phyloP scores from a whole-genome alignment of 2,113 vertebrate genomes.

The Oreochromis tanganicae region DNA sequence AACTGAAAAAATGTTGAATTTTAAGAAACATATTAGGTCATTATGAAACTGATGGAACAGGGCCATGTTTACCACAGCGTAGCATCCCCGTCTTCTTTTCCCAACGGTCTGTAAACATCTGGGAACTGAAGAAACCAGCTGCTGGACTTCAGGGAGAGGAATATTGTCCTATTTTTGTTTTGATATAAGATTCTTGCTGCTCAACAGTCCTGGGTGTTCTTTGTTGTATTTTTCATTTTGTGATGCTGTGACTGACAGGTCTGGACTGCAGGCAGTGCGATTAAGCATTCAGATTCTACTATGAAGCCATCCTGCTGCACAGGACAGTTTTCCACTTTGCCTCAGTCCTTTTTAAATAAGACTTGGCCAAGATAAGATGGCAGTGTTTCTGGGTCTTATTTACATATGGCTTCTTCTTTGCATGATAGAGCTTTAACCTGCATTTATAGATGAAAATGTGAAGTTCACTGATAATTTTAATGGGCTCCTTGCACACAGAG shows the following conservation, averaged over 20 bases:
- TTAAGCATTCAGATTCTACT: not conserved
- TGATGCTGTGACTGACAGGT: not conserved
- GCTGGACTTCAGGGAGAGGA: not conserved
- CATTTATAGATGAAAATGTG: not conserved
- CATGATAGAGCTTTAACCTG: not conserved
- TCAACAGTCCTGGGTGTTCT: not conserved
- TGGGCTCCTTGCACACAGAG: not conserved
- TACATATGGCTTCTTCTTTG: not conserved
- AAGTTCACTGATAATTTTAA: not conserved
- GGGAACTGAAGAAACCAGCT: not conserved
- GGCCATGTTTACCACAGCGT: not conserved
- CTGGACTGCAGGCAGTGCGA: not conserved
- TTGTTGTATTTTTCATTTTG: not conserved
- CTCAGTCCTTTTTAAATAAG: not conserved
- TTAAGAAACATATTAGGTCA: not conserved
- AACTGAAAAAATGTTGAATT: not conserved
- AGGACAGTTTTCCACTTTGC: not conserved
- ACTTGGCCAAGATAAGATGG: not conserved
- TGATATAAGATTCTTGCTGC: not conserved
- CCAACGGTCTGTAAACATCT: not conserved
- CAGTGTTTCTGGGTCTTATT: not conserved
- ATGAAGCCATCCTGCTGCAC: not conserved
- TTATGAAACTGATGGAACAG: not conserved
- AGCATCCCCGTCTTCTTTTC: not conserved
- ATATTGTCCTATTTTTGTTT: not conserved